A percentile compares a stretch with the other conserved stretches of the same genome.
These are phyloP conservation scores for Periophthalmus magnuspinnatus DNA, from an alignment of 2,797 vertebrate species.

Conservation along the genomic window DNA sequence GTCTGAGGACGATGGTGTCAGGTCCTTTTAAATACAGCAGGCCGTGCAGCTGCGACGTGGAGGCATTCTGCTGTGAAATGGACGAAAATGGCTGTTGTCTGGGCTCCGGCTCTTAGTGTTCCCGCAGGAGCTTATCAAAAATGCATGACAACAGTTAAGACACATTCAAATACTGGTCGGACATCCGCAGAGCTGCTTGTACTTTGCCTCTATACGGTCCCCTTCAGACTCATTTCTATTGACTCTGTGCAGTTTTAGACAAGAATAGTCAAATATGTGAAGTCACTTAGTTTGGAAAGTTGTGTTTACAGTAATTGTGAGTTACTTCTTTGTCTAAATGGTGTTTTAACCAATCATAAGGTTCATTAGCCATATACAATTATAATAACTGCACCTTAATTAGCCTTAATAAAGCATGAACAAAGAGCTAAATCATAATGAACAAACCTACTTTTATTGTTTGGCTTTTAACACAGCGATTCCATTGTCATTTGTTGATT, in stretches of 20 bases:
- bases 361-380: too few species aligned
- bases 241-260: neutral
- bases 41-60: neutral
- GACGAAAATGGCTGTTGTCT: constrained; percentile 16
- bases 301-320: too few species aligned
- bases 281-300: too few species aligned
- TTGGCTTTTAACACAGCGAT: too few species aligned
- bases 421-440: too few species aligned
- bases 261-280: neutral
- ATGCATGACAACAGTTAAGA: constrained; percentile 6
- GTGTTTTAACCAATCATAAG: too few species aligned
- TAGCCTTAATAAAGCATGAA: too few species aligned
- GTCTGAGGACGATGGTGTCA: neutral
- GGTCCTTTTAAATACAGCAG: constrained; percentile 2
- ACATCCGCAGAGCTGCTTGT: neutral
- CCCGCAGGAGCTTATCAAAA: constrained; percentile 15
- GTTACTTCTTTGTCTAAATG: too few species aligned
- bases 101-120: constrained; percentile 8
- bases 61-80: constrained; percentile 7
- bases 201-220: neutral
- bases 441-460: too few species aligned
- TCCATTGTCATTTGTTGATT: too few species aligned
- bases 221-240: neutral
- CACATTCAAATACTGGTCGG: constrained; percentile 17
- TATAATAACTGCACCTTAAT: too few species aligned